A percentile compares a stretch with the other conserved stretches of the same genome.
Evolutionary conservation across 1,140 invertebrate genomes (phyloP).

Genomic region (Drosophila nannoptera): DNA sequence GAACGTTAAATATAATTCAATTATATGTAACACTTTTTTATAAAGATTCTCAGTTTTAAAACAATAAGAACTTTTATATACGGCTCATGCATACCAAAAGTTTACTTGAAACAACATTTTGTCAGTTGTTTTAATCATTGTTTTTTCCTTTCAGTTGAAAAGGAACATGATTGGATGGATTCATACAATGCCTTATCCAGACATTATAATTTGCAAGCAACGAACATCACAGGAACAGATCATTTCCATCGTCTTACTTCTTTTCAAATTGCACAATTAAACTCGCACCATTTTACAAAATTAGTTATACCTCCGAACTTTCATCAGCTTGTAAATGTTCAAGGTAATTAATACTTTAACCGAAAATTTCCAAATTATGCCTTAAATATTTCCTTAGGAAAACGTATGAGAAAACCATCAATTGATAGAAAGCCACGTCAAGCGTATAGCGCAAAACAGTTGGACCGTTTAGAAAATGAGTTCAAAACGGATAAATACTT

Average conservation of each 20-base stretch:
- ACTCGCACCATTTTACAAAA: constrained; percentile 19
- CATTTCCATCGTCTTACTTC: constrained; percentile 1
- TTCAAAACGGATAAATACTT: constrained; percentile 97
- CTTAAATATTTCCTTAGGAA: constrained; percentile 77
- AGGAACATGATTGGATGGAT: constrained; percentile 11
- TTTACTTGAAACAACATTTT: too few species aligned
- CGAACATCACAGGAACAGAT: constrained; percentile 16
- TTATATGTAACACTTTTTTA: too few species aligned
- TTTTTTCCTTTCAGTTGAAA: constrained; percentile 28
- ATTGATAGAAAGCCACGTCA: constrained; percentile 95
- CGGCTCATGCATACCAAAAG: too few species aligned
- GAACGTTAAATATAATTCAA: too few species aligned
- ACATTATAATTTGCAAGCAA: constrained; percentile 12
- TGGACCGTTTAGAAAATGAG: constrained; percentile 93
- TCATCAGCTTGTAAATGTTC: constrained; percentile 37
- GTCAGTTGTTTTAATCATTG: not conserved
- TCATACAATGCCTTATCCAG: not conserved
- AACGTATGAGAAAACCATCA: constrained; percentile 89
- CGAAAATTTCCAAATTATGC: not conserved
- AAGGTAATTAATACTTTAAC: constrained; percentile 24
- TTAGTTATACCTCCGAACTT: constrained; percentile 32
- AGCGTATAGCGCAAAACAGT: constrained; percentile 95
- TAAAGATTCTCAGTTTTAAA: too few species aligned
- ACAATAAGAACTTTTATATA: too few species aligned
- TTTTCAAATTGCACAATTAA: not conserved